Conservation (phyloP, 2,888 invertebrate genomes). For the Lamellibrachia columna region DNA sequence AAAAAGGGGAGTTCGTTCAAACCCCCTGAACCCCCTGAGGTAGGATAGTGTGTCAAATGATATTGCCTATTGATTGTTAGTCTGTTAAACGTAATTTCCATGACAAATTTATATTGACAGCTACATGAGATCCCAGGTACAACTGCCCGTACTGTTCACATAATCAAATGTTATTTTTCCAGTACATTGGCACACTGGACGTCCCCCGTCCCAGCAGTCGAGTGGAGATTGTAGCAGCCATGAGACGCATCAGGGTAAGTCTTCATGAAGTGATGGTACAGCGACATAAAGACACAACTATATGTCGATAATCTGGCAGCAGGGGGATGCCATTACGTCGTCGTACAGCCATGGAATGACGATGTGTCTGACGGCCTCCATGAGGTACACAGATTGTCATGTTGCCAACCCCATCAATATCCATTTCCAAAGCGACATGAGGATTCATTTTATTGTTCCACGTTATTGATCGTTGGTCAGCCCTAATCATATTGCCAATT, state of each 20-base stretch:
- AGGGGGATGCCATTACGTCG: neutral
- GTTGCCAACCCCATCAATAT: neutral
- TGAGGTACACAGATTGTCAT: neutral
- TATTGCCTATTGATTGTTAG: no score
- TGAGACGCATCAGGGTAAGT: conserved; percentile 96
- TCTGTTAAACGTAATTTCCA: neutral
- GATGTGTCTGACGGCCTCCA: neutral
- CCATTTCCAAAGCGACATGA: neutral
- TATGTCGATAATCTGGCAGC: neutral
- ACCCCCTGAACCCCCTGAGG: no score
- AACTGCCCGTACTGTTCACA: neutral
- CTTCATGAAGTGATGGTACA: neutral
- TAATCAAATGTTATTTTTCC: conserved; percentile 62
- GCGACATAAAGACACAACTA: neutral
- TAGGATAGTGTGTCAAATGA: no score
- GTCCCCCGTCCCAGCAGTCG: conserved; percentile 95
- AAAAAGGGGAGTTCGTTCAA: no score
- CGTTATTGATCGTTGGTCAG: neutral
- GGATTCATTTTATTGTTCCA: neutral
- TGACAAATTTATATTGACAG: neutral
- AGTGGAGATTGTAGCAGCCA: conserved; percentile 98
- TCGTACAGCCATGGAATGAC: neutral
- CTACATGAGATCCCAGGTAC: neutral
- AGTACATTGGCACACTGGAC: conserved; percentile 99
- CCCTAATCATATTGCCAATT: conserved; percentile 6